phyloP scores from a whole-genome alignment of 2,888 invertebrate genomes.

The Macaria liturata region DNA sequence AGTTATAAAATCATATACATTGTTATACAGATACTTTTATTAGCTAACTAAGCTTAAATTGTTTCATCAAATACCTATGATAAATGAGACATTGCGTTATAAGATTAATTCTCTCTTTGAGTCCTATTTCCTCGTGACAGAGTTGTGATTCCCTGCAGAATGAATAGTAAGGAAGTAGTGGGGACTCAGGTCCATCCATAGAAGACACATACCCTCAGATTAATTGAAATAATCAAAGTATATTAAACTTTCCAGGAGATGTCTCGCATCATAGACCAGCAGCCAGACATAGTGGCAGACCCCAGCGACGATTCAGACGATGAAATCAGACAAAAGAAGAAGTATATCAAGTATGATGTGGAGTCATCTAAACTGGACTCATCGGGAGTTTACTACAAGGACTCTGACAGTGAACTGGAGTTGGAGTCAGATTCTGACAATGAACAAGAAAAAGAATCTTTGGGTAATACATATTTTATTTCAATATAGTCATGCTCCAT shows the following conservation, averaged over 20 bases:
- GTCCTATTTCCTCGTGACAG: too few species aligned
- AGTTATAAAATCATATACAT: too few species aligned
- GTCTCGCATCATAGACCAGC: conserved; percentile 81
- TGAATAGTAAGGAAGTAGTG: too few species aligned
- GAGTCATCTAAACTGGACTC: conserved; percentile 87
- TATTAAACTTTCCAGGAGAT: conserved; percentile 69
- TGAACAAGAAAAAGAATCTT: conserved; percentile 80
- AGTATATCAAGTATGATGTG: conserved; percentile 85
- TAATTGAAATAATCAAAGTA: neutral
- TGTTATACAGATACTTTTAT: too few species aligned
- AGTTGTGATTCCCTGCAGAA: too few species aligned
- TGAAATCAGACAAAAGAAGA: conserved; percentile 75
- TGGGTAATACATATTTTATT: conserved; percentile 61
- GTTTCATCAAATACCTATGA: too few species aligned
- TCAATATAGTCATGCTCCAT: too few species aligned
- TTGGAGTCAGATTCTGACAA: conserved; percentile 82
- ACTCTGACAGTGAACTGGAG: conserved; percentile 85
- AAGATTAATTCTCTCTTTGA: too few species aligned
- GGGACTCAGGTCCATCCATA: too few species aligned
- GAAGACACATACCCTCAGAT: too few species aligned
- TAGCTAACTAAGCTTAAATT: too few species aligned
- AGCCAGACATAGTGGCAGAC: conserved; percentile 86
- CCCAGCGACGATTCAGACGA: conserved; percentile 86
- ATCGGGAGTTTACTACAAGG: conserved; percentile 87
- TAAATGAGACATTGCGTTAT: too few species aligned